Evolutionary conservation across 2,888 invertebrate species (phyloP), one percentile per base, ranked within the genome.

Genomic region (Eucera pruinosa): DNA sequence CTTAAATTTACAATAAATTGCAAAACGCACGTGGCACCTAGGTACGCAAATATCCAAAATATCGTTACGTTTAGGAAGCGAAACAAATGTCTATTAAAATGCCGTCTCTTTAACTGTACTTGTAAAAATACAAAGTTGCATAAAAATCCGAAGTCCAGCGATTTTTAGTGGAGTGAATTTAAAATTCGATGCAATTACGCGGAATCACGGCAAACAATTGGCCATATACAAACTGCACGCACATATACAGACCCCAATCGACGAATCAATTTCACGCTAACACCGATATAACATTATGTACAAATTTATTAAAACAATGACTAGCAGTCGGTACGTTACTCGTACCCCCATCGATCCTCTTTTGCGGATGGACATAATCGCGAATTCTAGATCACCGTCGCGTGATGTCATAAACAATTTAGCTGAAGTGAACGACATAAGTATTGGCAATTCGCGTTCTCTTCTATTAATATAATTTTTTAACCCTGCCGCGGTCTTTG

Each of bases 271-370:
- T 39, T 82, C 41, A 70, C 70, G 73, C 70, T 84, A 84, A 84
- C 75, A 81, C 64, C 78, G 64, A 83, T 64, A 50, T 76, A 82
- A 79, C 78, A 82, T 79, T 82, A 85, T 85, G 76, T 85, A 85
- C 84, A 85, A 78, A 85, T 85, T 85, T 64, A 69, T 83, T 84
- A 81, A 80, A 85, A 82, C 80, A 85, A 74, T 82, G 84, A 85
- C 83, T 85, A 85, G 81, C 52, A 54, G 36, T 82, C 52, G 55
- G 52, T 80, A 55, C 48, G 25, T 62, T 15, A 36, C 25, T 47
- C 54, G 48, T 54, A 27, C 48, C 52, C n/a, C 15, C 36, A 39
- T 62, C 30, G 57, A 60, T 57, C 47, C 13, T 25, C 57, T 18
- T n/a, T 52, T 45, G 7, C 9, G 11, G 25, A 66, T 66, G 15